Conservation (phyloP, 2,113 vertebrate genomes). For the Pollachius pollachius region DNA sequence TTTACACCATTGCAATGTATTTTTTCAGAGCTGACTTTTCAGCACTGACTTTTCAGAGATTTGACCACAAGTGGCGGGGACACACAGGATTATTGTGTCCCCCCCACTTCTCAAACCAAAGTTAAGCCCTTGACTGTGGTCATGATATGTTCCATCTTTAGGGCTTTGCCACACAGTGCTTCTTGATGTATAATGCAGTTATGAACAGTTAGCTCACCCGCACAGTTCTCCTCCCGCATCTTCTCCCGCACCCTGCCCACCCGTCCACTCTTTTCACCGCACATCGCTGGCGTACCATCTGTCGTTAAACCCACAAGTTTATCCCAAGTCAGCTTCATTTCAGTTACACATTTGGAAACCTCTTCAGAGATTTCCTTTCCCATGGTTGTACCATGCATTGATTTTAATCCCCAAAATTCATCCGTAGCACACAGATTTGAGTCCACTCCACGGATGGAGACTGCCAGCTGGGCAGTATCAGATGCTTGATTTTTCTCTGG, state of each 20-base stretch:
- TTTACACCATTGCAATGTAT: too few species aligned
- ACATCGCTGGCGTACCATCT: constrained; percentile 27
- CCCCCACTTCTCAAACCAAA: too few species aligned
- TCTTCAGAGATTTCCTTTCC: constrained; percentile 28
- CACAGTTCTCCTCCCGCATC: constrained; percentile 9
- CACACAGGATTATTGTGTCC: too few species aligned
- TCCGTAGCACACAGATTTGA: constrained; percentile 26
- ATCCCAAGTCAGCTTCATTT: constrained; percentile 35
- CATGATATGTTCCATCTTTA: constrained; percentile 31
- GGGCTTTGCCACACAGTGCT: constrained; percentile 30
- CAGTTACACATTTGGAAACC: constrained; percentile 30
- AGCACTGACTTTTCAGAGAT: too few species aligned
- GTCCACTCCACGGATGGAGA: constrained; percentile 27
- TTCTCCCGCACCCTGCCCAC: constrained; percentile 27
- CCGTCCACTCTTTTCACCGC: constrained; percentile 16
- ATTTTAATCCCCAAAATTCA: background rate
- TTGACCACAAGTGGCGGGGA: too few species aligned
- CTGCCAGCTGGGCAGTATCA: constrained; percentile 45
- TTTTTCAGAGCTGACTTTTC: too few species aligned
- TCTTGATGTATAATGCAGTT: constrained; percentile 32
- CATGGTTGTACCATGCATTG: constrained; percentile 39
- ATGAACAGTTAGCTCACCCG: constrained; percentile 37
- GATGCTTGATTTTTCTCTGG: background rate
- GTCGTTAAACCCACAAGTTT: constrained; percentile 30
- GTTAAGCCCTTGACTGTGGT: too few species aligned